phyloP scores from a whole-genome alignment of 2,113 vertebrate species.

The Loxodonta africana region DNA sequence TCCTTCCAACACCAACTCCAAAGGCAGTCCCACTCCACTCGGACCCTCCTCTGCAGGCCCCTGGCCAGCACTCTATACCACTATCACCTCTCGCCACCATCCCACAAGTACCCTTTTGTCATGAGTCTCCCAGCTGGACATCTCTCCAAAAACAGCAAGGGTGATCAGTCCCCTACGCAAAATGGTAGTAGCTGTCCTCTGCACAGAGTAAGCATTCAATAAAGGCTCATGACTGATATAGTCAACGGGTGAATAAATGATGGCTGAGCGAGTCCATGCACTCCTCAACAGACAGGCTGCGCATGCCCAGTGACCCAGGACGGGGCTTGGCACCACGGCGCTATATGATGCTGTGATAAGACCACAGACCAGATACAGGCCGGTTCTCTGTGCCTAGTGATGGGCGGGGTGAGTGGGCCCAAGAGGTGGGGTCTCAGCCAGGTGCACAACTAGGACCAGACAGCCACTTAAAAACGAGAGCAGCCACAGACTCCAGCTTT shows the following conservation, averaged over 20 bases:
- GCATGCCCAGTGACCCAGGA: fast-evolving
- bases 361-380: neutral
- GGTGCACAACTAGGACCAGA: neutral
- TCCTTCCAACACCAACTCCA: neutral
- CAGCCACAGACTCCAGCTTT: neutral
- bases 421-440: neutral
- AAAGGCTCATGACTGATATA: too few species aligned
- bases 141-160: neutral
- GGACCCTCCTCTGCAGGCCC: neutral
- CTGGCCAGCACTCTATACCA: neutral
- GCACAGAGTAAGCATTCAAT: fast-evolving
- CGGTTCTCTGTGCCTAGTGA: neutral
- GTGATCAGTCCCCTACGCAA: neutral
- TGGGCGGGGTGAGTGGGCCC: neutral
- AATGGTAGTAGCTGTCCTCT: too few species aligned
- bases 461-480: neutral
- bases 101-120: neutral
- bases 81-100: too few species aligned
- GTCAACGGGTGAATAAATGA: too few species aligned
- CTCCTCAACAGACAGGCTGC: neutral
- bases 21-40: neutral
- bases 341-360: neutral
- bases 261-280: fast-evolving
- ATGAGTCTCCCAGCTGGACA: fast-evolving
- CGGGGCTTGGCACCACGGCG: fast-evolving